These are phyloP conservation scores for Brachionus sp. DNA, from an alignment of 1,140 invertebrate genomes.

Conservation along the genomic window DNA sequence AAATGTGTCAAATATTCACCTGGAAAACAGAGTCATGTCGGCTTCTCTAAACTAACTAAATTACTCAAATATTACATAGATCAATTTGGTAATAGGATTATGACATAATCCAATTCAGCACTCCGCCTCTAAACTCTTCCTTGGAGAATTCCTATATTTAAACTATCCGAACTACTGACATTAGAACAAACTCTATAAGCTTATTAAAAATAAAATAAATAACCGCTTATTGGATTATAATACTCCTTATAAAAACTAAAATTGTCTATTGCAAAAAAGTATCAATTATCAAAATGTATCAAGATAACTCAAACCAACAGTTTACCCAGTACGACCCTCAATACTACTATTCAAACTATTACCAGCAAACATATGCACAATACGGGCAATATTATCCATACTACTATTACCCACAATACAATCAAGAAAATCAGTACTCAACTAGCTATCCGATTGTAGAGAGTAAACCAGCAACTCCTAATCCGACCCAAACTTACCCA, in stretches of 20 bases:
- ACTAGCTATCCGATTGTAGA: neutral
- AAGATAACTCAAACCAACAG: neutral
- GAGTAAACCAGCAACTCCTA: neutral
- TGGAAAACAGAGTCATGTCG: conserved; percentile 31
- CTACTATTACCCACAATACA: neutral
- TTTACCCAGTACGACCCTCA: neutral
- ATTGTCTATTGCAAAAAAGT: neutral
- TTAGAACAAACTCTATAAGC: conserved; percentile 13
- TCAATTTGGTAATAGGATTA: conserved; percentile 43
- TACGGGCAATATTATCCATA: conserved; percentile 1
- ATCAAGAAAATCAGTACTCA: neutral
- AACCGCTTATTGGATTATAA: conserved; percentile 42
- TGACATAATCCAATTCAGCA: conserved; percentile 28
- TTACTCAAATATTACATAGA: conserved; percentile 40
- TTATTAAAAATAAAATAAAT: conserved; percentile 22
- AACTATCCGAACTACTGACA: conserved; percentile 26
- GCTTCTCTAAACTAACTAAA: neutral
- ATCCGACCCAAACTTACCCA: neutral
- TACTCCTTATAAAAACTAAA: neutral
- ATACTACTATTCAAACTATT: conserved; percentile 11
- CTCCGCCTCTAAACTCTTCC: neutral
- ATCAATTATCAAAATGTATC: conserved; percentile 14
- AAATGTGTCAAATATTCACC: conserved; percentile 41
- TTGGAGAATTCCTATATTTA: conserved; percentile 1
- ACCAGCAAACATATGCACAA: neutral